phyloP scores from a whole-genome alignment of 1,140 invertebrate genomes.

The Zaprionus ornatus region DNA sequence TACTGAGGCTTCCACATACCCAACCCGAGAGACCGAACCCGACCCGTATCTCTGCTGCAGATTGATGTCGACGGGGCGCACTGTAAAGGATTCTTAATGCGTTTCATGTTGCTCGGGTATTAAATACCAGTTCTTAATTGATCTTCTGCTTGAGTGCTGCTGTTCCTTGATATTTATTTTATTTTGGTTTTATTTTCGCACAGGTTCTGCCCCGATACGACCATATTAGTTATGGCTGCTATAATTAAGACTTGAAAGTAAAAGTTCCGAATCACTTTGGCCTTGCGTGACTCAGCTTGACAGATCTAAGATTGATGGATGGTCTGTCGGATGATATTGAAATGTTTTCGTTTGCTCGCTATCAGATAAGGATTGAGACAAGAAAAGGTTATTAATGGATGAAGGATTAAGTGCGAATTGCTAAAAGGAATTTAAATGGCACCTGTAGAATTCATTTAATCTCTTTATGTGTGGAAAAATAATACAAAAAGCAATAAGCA shows the following conservation, averaged over 20 bases:
- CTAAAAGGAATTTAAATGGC: neutral
- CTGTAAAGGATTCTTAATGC: slow-evolving; percentile 47
- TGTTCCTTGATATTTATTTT: neutral
- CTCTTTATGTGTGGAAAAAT: too few relatives aligned
- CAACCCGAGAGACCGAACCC: neutral
- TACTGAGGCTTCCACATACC: slow-evolving; percentile 39
- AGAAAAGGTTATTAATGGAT: slow-evolving; percentile 23
- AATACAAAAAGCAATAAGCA: too few relatives aligned
- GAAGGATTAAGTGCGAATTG: neutral
- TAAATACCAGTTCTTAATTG: slow-evolving; percentile 54
- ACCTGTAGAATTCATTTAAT: neutral
- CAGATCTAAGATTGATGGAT: slow-evolving; percentile 28
- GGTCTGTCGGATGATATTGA: slow-evolving; percentile 13
- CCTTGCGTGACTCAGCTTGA: slow-evolving; percentile 28
- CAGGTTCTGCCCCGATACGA: slow-evolving; percentile 9
- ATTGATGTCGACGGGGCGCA: slow-evolving; percentile 40
- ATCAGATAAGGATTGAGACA: slow-evolving; percentile 10
- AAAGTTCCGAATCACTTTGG: slow-evolving; percentile 28
- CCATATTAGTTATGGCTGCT: slow-evolving; percentile 23
- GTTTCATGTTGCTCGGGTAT: slow-evolving; percentile 38
- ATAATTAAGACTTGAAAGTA: slow-evolving; percentile 46
- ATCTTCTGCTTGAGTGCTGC: slow-evolving; percentile 21
- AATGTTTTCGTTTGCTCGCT: slow-evolving; percentile 13
- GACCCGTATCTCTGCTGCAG: slow-evolving; percentile 22
- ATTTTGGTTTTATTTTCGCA: slow-evolving; percentile 3